Percentiles rank a stretch among this genome's conserved stretches.
These are phyloP conservation scores for Halichoerus grypus DNA, from an alignment of 2,113 vertebrate genomes.

Conservation along the genomic window DNA sequence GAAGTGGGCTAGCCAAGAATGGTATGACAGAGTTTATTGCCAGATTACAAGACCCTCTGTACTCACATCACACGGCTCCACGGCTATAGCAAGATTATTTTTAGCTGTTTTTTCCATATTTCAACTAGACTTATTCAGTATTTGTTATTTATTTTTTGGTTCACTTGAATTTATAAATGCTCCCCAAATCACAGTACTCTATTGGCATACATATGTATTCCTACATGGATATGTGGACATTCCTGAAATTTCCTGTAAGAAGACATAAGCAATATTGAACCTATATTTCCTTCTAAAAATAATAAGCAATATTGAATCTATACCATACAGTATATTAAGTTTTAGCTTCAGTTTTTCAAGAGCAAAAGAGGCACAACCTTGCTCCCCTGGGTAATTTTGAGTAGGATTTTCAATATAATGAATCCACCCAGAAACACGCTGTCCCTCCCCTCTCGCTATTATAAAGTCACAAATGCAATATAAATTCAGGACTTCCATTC, in stretches of 20 bases:
- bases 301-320: background rate
- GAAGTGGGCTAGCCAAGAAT: background rate
- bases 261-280: background rate
- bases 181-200: background rate
- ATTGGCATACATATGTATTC: background rate
- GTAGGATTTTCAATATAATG: background rate
- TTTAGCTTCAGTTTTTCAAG: background rate
- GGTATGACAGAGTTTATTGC: background rate
- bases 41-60: background rate
- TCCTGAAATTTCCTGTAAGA: constrained; percentile 42
- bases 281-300: background rate
- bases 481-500: background rate
- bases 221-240: background rate
- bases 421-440: background rate
- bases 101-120: constrained; percentile 34
- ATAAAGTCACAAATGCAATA: background rate
- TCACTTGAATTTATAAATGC: constrained; percentile 50
- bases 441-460: background rate
- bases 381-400: background rate
- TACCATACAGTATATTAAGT: background rate
- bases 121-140: background rate
- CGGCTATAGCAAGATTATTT: constrained; percentile 9
- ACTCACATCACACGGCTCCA: background rate
- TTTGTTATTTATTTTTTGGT: constrained; percentile 46
- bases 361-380: background rate